Percentiles rank a stretch among this genome's conserved stretches.
Conservation (phyloP, 30 jellyfish, hydroid and myxozoan genomes). For the Turritopsis dohrnii region DNA sequence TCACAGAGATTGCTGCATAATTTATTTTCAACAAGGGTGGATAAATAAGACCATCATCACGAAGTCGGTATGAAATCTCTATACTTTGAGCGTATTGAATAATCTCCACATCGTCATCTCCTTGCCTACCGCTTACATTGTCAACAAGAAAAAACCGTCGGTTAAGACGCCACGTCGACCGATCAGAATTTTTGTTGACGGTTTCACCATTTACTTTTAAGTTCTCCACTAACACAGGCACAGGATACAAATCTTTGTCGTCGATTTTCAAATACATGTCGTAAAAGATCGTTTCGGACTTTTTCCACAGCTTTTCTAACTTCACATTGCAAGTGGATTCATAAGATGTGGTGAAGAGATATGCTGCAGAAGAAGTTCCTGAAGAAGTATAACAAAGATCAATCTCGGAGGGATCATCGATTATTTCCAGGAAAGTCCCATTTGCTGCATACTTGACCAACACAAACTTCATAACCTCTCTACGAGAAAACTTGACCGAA, state of each 20-base stretch:
- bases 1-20: constrained; percentile 44
- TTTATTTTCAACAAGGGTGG: constrained; percentile 78
- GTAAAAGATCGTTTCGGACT: constrained; percentile 45
- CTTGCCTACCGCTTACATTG: constrained; percentile 47
- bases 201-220: constrained; percentile 26
- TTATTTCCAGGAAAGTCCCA: constrained; percentile 72
- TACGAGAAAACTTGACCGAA: constrained; percentile 16
- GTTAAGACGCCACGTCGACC: constrained; percentile 49
- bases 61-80: constrained; percentile 41
- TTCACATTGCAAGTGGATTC: constrained; percentile 42
- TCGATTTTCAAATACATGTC: constrained; percentile 58
- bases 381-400: constrained; percentile 47
- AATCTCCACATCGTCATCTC: constrained; percentile 18
- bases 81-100: constrained; percentile 62
- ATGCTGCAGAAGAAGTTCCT: constrained; percentile 38
- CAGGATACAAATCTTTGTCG: constrained; percentile 55
- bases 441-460: constrained; percentile 54
- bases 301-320: constrained; percentile 32
- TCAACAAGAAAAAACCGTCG: constrained; percentile 82
- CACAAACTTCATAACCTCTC: constrained; percentile 51
- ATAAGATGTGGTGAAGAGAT: constrained; percentile 57
- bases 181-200: constrained; percentile 48
- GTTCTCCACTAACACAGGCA: constrained; percentile 70
- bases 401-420: constrained; percentile 39
- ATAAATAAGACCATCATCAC: constrained; percentile 81